Evolutionary conservation across 2,797 vertebrate species (phyloP), one percentile per base, ranked within the genome.

Genomic region (Manis crassicaudata): DNA sequence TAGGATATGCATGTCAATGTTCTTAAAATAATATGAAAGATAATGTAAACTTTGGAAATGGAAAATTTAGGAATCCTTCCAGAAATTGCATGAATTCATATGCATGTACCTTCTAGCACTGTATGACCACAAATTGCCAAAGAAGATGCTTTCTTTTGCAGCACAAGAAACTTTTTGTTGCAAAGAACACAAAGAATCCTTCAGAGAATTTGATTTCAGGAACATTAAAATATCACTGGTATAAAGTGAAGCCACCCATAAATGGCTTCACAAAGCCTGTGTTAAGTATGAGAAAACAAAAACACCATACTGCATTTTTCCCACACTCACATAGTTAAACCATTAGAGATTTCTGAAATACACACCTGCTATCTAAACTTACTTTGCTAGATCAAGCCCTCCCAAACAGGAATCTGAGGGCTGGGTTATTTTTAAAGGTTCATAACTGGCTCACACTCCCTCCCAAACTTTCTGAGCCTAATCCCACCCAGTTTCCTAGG

Each of bases 341-440:
- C 37, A 63, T 76, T 76, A 18, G 65, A 32, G 54, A 83, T 40
- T 89, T 94, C 21, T 62, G n/a, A 87, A 93, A 77, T 52, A 72
- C 6, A 35, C 54, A 94, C 81, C 86, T 88, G 67, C 77, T 93
- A 77, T 46, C 70, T 77, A 93, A 96, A 93, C 43, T 72, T 81
- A 21, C 87, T 67, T 68, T 46, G 62, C 27, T 58, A 60, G 68
- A 67, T 60, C 68, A 40, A 50, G 29, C 46, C 81, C 93, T 94
- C 65, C 67, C 65, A 70, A 77, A 88, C 75, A 96, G 88, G 96
- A 95, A 94, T 29, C 93, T 54, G 80, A 94, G 18, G 72, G 88
- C 27, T 94, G 77, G 11, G 68, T 72, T 96, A 95, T 86, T 95
- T 96, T 95, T 97, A 92, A 92, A 91, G 29, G 56, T 68, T 89